These are phyloP conservation scores for Ashinkailepas kermadecensis DNA, from an alignment of 2,888 invertebrate species.

Conservation along the genomic window DNA sequence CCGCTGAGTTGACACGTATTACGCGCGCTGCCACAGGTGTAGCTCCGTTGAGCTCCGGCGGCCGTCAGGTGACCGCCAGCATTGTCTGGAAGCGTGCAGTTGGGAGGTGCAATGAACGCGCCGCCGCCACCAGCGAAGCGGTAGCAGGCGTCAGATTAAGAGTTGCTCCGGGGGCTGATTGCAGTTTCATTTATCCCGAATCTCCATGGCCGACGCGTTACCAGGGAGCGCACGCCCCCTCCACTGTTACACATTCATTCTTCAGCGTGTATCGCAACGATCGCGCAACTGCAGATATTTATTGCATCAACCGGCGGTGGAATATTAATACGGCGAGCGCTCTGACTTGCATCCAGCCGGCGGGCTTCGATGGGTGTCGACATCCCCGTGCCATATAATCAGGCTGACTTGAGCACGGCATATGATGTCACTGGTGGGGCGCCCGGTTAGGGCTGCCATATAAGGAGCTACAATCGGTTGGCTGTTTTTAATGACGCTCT, in stretches of 20 bases:
- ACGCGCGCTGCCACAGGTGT: neutral
- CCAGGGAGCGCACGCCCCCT: neutral
- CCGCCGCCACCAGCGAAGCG: neutral
- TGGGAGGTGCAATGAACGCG: neutral
- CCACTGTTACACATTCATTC: constrained; percentile 16
- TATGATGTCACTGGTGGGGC: constrained; percentile 3
- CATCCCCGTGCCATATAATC: neutral
- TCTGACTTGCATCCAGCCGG: neutral
- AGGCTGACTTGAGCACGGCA: constrained; percentile 8
- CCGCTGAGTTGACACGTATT: neutral
- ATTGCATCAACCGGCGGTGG: neutral
- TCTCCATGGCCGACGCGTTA: constrained; percentile 1
- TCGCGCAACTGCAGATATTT: constrained; percentile 8
- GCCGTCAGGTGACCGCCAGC: neutral
- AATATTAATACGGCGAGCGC: neutral
- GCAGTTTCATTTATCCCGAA: constrained; percentile 3
- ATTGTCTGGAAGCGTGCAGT: neutral
- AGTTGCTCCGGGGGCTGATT: neutral
- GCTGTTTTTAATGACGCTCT: neutral
- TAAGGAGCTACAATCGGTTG: neutral
- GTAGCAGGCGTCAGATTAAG: constrained; percentile 8
- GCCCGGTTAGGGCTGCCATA: neutral
- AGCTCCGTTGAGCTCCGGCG: neutral
- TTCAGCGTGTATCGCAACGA: neutral
- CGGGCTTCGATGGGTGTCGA: neutral